Conservation (phyloP, 2,113 vertebrate species). For the Planiliza haematocheilus region DNA sequence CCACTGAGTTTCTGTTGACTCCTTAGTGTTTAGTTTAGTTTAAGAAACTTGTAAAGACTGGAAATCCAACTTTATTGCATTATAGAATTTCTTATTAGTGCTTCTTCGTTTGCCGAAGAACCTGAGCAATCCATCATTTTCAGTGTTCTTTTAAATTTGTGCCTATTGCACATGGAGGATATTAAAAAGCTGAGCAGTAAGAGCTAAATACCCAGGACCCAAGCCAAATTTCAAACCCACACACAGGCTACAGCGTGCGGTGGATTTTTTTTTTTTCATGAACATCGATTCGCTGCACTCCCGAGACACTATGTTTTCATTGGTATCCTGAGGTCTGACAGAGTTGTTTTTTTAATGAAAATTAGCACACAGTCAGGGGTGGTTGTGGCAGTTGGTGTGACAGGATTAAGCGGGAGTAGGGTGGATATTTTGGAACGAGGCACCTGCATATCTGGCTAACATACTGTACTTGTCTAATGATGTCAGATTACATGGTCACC, state of each 20-base stretch:
- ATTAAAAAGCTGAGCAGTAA: conserved; percentile 47
- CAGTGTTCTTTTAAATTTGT: conserved; percentile 47
- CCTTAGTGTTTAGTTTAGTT: conserved; percentile 4
- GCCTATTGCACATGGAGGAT: conserved; percentile 38
- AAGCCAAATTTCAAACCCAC: conserved; percentile 43
- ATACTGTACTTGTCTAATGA: conserved; percentile 61
- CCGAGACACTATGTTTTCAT: conserved; percentile 36
- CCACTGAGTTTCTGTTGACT: conserved; percentile 3
- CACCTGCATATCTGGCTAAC: conserved; percentile 43
- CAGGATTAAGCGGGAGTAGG: conserved; percentile 25
- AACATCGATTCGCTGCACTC: conserved; percentile 46
- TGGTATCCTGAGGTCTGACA: conserved; percentile 38
- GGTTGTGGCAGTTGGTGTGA: conserved; percentile 25
- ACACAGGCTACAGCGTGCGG: conserved; percentile 35
- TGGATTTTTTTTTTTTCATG: conserved; percentile 33
- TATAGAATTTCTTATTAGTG: conserved; percentile 29
- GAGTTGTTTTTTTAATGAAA: conserved; percentile 28
- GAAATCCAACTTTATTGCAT: conserved; percentile 23
- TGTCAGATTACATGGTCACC: conserved; percentile 68
- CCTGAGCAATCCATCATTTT: conserved; percentile 60
- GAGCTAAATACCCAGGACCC: conserved; percentile 30
- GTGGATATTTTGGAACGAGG: conserved; percentile 35
- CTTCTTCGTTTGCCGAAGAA: conserved; percentile 37
- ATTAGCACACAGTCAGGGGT: conserved; percentile 18
- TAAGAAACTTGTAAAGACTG: conserved; percentile 11